Conservation (phyloP, 2,797 vertebrate genomes). For the Acipenser transmontanus region DNA sequence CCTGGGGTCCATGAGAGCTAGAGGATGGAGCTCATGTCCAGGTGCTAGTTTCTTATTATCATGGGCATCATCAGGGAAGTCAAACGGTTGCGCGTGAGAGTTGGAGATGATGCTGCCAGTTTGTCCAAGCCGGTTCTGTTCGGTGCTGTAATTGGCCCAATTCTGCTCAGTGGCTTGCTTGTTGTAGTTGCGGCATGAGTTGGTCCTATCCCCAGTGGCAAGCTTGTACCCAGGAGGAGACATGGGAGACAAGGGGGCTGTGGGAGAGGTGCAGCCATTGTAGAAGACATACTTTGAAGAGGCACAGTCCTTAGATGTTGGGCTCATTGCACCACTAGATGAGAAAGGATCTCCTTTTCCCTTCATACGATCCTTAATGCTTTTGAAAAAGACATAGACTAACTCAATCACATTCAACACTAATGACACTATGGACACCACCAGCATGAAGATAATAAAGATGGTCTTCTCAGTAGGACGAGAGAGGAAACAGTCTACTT, state of each 20-base stretch:
- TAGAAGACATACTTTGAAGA: constrained; percentile 71
- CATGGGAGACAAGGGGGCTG: constrained; percentile 66
- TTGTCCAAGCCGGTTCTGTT: constrained; percentile 78
- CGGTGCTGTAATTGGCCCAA: constrained; percentile 81
- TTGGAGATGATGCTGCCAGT: constrained; percentile 65
- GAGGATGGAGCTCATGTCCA: constrained; percentile 66
- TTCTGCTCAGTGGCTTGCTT: constrained; percentile 83
- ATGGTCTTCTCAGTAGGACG: constrained; percentile 93
- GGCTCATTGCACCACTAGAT: constrained; percentile 40
- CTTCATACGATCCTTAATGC: constrained; percentile 62
- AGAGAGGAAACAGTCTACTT: constrained; percentile 92
- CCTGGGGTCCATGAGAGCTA: constrained; percentile 66
- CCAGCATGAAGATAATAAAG: constrained; percentile 95
- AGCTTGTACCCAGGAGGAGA: constrained; percentile 78
- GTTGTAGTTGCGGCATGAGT: constrained; percentile 78
- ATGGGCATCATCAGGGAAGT: constrained; percentile 60
- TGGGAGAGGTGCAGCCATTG: constrained; percentile 70
- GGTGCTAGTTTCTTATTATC: constrained; percentile 61
- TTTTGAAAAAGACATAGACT: constrained; percentile 76
- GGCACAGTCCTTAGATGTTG: constrained; percentile 54
- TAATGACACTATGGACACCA: constrained; percentile 76
- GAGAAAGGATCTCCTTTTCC: constrained; percentile 57
- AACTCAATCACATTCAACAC: constrained; percentile 83
- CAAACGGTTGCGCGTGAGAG: constrained; percentile 65
- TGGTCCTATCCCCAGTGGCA: constrained; percentile 68